Base-by-base conservation (phyloP, 2,888 invertebrate genomes). In the Drosophila colorata region DNA sequence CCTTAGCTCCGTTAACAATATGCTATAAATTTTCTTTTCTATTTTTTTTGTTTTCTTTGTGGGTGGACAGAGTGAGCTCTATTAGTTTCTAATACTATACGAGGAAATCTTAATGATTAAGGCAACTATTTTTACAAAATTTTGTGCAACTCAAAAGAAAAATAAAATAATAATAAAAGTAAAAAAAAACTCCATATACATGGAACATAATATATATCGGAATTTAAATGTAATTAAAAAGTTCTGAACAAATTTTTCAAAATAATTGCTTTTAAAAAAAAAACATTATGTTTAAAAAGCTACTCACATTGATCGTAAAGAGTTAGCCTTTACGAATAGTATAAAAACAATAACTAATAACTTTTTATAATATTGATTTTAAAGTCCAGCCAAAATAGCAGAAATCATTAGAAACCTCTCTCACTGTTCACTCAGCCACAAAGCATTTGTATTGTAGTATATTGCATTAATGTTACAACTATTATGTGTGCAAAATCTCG, bases 1-100 rank as follows among this genome's bases (percentile, higher is more conserved):
- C 58, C 74, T 77, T 77, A 40, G 58, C 60, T 76, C 69, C 44
- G 20, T 49, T 57, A 14, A 52, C 14, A 51, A 55, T 37, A 53
- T 49, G n/a, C 20, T 40, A 28, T 14, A 5, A 44, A 28, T 23
- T 31, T 0, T 25, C 3, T 14, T 33, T 33, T 33, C 13, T 13
- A 33, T 4, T 33, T 13, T 33, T 1, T 3, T 33, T 13, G 9
- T 33, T 13, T 48, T 31, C 2, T 16, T 28, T 23, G 18, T 11
- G 11, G 28, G 13, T 37, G 25, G 23, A 35, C 44, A 40, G n/a
- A 41, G n/a, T 43, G 37, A 51, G 28, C 23, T 23, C 41, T 41
- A 11, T 38, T 31, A 25, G 13, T 55, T 35, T 38, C 20, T 46
- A 51, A 59, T 52, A 56, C 48, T 25, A 56, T 37, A 23, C 41